Percentiles rank a stretch among this genome's conserved stretches.
These are phyloP conservation scores for Drosophila siamana DNA, from an alignment of 2,888 invertebrate genomes.

Conservation along the genomic window DNA sequence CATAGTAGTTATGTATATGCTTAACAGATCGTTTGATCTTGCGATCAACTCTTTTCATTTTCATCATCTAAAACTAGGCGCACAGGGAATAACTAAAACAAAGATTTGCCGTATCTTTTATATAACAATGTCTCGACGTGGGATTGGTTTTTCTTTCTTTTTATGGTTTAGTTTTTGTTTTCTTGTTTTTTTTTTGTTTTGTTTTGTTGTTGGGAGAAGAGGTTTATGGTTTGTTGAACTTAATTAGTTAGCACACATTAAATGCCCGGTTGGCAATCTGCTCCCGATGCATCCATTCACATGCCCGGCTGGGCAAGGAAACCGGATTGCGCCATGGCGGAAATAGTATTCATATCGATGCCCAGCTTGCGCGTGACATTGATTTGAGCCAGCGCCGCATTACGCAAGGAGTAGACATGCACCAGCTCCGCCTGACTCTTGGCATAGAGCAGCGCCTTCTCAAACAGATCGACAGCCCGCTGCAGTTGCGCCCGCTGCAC, in stretches of 20 bases:
- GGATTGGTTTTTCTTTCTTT: neutral
- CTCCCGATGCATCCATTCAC: slow-evolving; percentile 28
- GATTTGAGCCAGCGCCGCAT: slow-evolving; percentile 95
- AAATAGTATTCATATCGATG: slow-evolving; percentile 86
- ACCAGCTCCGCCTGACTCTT: slow-evolving; percentile 95
- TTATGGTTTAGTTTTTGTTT: neutral
- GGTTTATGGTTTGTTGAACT: slow-evolving; percentile 13
- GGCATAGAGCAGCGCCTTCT: slow-evolving; percentile 93
- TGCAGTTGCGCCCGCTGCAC: slow-evolving; percentile 94
- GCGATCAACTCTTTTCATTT: slow-evolving; percentile 18
- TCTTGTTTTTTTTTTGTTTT: neutral
- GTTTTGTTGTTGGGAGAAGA: neutral
- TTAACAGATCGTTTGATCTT: slow-evolving; percentile 17
- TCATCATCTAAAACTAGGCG: slow-evolving; percentile 51
- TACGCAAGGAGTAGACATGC: slow-evolving; percentile 94
- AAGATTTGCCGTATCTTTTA: slow-evolving; percentile 51
- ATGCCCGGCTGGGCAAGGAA: slow-evolving; percentile 43
- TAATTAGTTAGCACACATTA: slow-evolving; percentile 22
- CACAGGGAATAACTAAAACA: slow-evolving; percentile 67
- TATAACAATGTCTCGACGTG: slow-evolving; percentile 50
- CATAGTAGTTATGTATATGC: slow-evolving; percentile 16
- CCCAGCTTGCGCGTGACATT: slow-evolving; percentile 92
- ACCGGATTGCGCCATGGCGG: slow-evolving; percentile 77
- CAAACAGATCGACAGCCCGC: slow-evolving; percentile 93
- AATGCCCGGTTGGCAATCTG: slow-evolving; percentile 28